phyloP scores from a whole-genome alignment of 2,113 vertebrate species.

The Panthera leo region DNA sequence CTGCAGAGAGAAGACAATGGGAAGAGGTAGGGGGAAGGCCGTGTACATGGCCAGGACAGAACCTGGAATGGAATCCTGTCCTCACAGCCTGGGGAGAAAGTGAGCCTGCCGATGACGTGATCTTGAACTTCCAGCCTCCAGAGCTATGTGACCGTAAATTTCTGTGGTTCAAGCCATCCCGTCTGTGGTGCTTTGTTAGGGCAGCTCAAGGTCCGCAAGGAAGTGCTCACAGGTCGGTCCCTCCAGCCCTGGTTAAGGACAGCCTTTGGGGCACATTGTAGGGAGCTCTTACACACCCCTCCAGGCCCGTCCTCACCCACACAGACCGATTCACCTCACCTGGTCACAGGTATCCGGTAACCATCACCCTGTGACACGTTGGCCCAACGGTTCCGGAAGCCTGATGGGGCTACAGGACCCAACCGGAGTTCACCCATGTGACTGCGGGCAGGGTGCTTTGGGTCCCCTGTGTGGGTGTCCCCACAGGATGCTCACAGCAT shows the following conservation, averaged over 20 bases:
- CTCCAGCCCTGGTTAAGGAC: neutral
- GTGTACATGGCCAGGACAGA: rapidly evolving
- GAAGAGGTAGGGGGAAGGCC: neutral
- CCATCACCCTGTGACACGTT: rapidly evolving
- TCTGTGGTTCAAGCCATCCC: neutral
- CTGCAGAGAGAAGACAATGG: rapidly evolving
- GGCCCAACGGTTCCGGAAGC: neutral
- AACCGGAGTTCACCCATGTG: rapidly evolving
- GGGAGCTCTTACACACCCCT: rapidly evolving
- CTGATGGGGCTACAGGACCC: rapidly evolving
- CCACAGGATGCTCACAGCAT: neutral
- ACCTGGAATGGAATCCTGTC: neutral
- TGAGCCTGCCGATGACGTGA: rapidly evolving
- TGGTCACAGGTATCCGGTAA: too few species aligned
- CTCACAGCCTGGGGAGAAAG: too few species aligned
- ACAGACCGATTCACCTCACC: rapidly evolving
- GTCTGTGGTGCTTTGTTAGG: neutral
- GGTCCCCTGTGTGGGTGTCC: rapidly evolving
- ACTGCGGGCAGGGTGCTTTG: too few species aligned
- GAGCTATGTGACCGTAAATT: rapidly evolving
- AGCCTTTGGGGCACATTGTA: neutral
- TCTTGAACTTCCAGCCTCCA: neutral
- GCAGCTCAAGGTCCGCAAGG: rapidly evolving
- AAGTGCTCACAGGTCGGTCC: rapidly evolving
- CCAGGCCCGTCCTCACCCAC: neutral